Evolutionary conservation across 2,888 invertebrate genomes (phyloP).

Genomic region (Plemyria rubiginata): DNA sequence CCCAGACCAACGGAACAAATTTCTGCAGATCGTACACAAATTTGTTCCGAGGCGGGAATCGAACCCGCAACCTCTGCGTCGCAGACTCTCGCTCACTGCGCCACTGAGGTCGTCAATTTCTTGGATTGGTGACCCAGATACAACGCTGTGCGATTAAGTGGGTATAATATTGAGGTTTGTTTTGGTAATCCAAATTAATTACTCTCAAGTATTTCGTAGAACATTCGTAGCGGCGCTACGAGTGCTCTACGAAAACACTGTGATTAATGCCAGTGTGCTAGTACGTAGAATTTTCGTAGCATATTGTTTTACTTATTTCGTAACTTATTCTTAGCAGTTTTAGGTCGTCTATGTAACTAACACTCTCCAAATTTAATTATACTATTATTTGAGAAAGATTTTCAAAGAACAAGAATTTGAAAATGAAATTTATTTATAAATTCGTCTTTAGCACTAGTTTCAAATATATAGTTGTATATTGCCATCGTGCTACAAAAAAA

Average conservation of each 20-base stretch:
- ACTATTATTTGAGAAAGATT: not conserved
- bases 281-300: not conserved
- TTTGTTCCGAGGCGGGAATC: no score
- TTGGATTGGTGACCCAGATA: no score
- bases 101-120: no score
- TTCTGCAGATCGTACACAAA: no score
- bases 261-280: not conserved
- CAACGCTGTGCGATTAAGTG: not conserved
- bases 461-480: no score
- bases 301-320: no score
- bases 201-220: not conserved
- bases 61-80: no score
- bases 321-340: no score
- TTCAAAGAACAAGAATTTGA: not conserved
- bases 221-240: not conserved
- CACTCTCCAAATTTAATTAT: not conserved
- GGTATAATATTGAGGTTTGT: not conserved
- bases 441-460: no score
- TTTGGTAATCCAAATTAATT: not conserved
- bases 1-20: no score
- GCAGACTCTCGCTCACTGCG: no score
- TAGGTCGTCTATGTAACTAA: not conserved
- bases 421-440: not conserved
- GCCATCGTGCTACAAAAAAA: no score
- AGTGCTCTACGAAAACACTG: not conserved